Conservation (phyloP, 2,113 vertebrate species). For the Brevimyrus niger region DNA sequence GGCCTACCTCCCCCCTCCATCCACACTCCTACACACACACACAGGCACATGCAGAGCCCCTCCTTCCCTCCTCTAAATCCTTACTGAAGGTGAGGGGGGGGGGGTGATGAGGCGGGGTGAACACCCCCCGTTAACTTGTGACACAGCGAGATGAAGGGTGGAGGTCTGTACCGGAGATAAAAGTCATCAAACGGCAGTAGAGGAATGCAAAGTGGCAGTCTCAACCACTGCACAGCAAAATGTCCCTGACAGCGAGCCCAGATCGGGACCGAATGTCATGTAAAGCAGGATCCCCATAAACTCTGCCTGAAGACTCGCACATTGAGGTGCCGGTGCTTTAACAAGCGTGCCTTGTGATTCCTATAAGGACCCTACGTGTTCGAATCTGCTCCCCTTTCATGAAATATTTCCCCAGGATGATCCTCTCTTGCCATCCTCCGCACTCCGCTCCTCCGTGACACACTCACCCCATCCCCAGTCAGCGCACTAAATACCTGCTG, state of each 20-base stretch:
- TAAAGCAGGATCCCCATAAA: conserved; percentile 68
- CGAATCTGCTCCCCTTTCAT: conserved; percentile 37
- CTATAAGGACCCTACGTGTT: conserved; percentile 25
- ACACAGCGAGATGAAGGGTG: conserved; percentile 77
- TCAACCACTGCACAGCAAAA: conserved; percentile 76
- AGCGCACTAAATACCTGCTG: neutral
- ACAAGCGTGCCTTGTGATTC: conserved; percentile 21
- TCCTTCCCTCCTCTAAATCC: conserved; percentile 70
- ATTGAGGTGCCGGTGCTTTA: conserved; percentile 29
- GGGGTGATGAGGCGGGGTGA: neutral
- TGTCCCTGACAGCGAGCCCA: conserved; percentile 73
- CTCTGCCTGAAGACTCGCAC: conserved; percentile 52
- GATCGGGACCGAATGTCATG: conserved; percentile 78
- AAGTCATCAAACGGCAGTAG: conserved; percentile 91
- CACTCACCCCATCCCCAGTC: conserved; percentile 4
- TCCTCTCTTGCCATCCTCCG: conserved; percentile 24
- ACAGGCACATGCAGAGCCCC: neutral
- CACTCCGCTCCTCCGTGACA: conserved; percentile 13
- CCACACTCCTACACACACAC: neutral
- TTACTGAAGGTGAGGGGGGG: conserved; percentile 57
- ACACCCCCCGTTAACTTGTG: conserved; percentile 67
- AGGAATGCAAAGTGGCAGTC: conserved; percentile 94
- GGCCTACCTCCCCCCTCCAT: neutral
- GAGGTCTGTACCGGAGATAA: conserved; percentile 77
- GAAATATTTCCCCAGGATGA: conserved; percentile 28